Evolutionary conservation across 2,797 vertebrate species (phyloP).

Genomic region (Manis pentadactyla): DNA sequence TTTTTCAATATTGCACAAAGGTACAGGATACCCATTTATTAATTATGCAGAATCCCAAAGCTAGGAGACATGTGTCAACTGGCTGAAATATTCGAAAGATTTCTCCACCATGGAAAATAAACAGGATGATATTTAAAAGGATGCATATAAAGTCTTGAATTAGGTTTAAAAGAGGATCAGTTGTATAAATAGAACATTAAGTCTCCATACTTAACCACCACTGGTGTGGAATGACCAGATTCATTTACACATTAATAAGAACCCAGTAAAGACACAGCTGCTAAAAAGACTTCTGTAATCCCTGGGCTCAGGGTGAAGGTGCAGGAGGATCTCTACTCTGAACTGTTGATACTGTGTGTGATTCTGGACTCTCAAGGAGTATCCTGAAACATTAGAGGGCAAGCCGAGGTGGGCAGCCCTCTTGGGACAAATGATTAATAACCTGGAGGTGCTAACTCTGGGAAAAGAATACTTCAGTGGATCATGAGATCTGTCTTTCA

Average conservation of each 20-base stretch:
- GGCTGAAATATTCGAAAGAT: background rate
- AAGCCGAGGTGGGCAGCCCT: background rate
- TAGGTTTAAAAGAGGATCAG: background rate
- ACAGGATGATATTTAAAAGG: slow-evolving; percentile 32
- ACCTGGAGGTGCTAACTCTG: background rate
- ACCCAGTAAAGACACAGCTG: background rate
- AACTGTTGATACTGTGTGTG: background rate
- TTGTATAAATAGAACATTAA: background rate
- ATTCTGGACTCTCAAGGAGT: background rate
- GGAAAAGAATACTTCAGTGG: background rate
- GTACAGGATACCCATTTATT: background rate
- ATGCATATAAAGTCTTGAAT: background rate
- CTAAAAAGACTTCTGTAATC: background rate
- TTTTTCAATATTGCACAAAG: background rate
- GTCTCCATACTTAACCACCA: background rate
- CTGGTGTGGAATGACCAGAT: background rate
- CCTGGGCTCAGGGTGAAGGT: background rate
- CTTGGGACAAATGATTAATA: background rate
- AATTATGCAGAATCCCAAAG: background rate
- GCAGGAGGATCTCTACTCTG: background rate
- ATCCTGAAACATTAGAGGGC: background rate
- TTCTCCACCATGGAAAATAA: background rate
- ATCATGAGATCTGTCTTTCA: background rate
- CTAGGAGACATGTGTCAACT: background rate
- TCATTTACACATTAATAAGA: background rate